Evolutionary conservation across 2,888 invertebrate genomes (phyloP).

Genomic region (Harpalus rufipes): DNA sequence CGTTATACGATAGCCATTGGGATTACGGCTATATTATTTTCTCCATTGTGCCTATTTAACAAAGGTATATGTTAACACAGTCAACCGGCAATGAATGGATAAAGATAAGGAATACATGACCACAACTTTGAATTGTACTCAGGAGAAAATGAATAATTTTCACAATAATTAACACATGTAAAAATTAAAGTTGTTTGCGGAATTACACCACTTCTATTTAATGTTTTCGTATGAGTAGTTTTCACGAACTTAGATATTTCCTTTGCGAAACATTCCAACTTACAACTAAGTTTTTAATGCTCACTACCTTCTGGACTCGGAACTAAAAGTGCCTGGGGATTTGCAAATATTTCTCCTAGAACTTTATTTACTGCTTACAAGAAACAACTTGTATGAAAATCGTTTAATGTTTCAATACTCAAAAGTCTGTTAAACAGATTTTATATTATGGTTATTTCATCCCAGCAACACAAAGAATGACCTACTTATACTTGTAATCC

Average conservation of each 20-base stretch:
- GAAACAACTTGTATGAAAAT: neutral
- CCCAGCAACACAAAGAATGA: neutral
- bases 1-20: neutral
- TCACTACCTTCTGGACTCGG: neutral
- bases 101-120: neutral
- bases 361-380: neutral
- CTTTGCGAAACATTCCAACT: constrained; percentile 28
- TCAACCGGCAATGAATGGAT: neutral
- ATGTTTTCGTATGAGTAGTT: constrained; percentile 19
- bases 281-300: constrained; percentile 20
- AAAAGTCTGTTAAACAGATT: neutral
- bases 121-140: constrained; percentile 7
- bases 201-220: constrained; percentile 2
- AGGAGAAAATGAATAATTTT: neutral
- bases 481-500: neutral
- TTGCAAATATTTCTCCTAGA: neutral
- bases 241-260: constrained; percentile 26
- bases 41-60: neutral
- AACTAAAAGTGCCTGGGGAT: neutral
- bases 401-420: neutral
- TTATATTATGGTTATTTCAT: neutral
- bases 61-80: constrained; percentile 17
- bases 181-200: constrained; percentile 4
- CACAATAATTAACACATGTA: constrained; percentile 3
- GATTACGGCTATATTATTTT: constrained; percentile 14